These are phyloP conservation scores for Artibeus lituratus DNA, from an alignment of 2,797 vertebrate species.

Conservation along the genomic window DNA sequence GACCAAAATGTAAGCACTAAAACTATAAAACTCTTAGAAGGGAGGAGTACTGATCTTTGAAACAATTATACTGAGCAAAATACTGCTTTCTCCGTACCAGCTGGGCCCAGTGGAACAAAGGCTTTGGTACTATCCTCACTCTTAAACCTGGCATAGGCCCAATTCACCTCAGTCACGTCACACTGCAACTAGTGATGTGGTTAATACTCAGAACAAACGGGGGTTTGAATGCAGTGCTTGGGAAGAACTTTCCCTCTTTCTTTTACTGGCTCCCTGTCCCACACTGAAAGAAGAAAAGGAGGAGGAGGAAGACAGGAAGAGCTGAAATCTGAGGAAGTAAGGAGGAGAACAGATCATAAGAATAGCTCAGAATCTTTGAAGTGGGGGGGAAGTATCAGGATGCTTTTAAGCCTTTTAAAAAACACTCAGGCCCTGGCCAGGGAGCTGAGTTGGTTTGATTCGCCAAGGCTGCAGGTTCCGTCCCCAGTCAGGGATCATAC, in stretches of 20 bases:
- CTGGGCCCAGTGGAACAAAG: not conserved
- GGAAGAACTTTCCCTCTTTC: not conserved
- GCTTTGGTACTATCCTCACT: not conserved
- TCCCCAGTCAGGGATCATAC: not conserved
- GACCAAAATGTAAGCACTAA: not conserved
- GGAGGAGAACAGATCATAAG: not conserved
- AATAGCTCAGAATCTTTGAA: not conserved
- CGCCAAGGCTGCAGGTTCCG: not conserved
- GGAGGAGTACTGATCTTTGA: not conserved
- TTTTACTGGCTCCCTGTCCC: not conserved
- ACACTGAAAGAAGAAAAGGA: not conserved
- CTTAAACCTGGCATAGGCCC: not conserved
- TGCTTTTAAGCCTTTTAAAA: not conserved
- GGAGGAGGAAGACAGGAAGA: not conserved
- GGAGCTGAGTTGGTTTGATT: not conserved
- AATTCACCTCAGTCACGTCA: not conserved
- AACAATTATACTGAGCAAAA: not conserved
- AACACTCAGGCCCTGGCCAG: not conserved
- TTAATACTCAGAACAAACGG: not conserved
- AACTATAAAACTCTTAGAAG: not conserved
- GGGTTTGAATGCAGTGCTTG: not conserved
- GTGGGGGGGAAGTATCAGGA: not conserved
- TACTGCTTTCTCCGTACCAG: not conserved
- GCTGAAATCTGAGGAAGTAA: not conserved
- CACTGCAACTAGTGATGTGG: not conserved